These are phyloP conservation scores for Rhinolophus sinicus DNA, from an alignment of 2,113 vertebrate genomes.

Conservation along the genomic window DNA sequence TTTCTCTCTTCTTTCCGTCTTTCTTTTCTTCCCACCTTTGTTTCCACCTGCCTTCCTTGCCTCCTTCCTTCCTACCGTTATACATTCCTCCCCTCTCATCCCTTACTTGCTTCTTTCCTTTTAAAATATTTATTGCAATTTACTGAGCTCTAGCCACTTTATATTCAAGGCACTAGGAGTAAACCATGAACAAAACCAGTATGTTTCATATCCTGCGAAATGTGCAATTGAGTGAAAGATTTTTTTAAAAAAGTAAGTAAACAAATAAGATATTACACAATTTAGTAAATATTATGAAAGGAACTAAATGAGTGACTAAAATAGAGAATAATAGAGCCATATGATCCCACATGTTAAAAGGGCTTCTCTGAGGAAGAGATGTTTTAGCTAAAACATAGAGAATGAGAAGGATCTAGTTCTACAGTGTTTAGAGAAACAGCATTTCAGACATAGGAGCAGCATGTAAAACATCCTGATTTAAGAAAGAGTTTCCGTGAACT, in stretches of 20 bases:
- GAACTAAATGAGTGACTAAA: background rate
- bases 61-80: background rate
- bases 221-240: background rate
- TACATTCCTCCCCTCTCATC: background rate
- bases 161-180: background rate
- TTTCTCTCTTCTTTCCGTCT: background rate
- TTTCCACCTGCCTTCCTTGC: background rate
- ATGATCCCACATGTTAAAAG: background rate
- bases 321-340: background rate
- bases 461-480: background rate
- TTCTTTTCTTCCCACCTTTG: background rate
- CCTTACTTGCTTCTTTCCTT: background rate
- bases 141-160: background rate
- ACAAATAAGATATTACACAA: background rate
- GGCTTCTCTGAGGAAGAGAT: background rate
- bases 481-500: background rate
- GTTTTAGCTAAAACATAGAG: background rate
- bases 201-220: background rate
- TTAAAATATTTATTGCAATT: background rate
- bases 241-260: background rate
- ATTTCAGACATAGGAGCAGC: background rate
- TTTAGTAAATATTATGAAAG: background rate
- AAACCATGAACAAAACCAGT: background rate
- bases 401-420: background rate
- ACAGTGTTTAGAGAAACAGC: background rate